phyloP scores from a whole-genome alignment of 2,113 vertebrate genomes.

The Propithecus coquereli region DNA sequence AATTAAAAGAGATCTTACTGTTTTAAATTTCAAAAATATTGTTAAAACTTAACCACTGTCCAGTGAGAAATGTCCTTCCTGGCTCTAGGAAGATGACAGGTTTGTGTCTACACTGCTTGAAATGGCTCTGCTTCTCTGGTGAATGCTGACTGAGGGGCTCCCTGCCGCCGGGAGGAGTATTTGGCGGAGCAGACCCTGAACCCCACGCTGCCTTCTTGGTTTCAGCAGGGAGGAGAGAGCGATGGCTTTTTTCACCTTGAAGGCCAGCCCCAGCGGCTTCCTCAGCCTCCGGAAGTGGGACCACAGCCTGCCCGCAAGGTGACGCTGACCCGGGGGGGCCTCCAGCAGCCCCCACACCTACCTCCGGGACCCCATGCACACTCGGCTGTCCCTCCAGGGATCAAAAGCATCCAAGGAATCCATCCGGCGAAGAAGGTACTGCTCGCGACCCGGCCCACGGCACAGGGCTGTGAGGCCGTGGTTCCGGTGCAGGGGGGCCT shows the following conservation, averaged over 20 bases:
- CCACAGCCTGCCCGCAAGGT: constrained; percentile 91
- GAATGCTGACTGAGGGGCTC: fast-evolving
- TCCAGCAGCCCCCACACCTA: constrained; percentile 73
- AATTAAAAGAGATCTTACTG: not conserved
- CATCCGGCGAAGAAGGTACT: constrained; percentile 86
- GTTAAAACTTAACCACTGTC: not conserved
- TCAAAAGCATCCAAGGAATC: constrained; percentile 86
- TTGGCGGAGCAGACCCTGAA: constrained; percentile 70
- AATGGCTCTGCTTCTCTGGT: not conserved
- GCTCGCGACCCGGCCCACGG: not conserved
- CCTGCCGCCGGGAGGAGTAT: not conserved
- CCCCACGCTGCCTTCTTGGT: constrained; percentile 75
- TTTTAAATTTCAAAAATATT: not conserved
- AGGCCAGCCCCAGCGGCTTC: constrained; percentile 83
- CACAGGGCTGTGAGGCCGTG: not conserved
- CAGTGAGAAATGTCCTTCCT: not conserved
- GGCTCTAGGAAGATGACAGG: not conserved
- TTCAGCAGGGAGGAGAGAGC: constrained; percentile 88
- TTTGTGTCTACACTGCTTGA: not conserved
- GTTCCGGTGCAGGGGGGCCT: not conserved
- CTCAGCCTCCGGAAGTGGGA: constrained; percentile 82
- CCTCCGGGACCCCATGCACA: constrained; percentile 71
- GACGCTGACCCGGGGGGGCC: constrained; percentile 86
- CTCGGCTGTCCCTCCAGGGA: constrained; percentile 81
- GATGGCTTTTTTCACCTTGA: constrained; percentile 80